Evolutionary conservation across 2,888 invertebrate genomes (phyloP).

Genomic region (Drosophila histrio): DNA sequence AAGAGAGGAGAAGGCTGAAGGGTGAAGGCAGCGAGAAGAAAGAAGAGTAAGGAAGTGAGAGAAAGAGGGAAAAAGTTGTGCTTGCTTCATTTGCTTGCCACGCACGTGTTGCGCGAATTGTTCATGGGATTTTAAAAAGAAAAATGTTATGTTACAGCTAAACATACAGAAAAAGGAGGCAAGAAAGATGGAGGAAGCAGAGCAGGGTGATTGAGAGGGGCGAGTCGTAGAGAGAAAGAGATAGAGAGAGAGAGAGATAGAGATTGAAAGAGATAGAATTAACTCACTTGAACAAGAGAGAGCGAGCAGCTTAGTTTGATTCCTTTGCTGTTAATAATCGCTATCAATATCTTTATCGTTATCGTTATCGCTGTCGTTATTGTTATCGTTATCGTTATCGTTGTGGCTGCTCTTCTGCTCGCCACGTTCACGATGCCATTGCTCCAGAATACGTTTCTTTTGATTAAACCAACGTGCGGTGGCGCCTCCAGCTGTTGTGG

Average conservation of each 20-base stretch:
- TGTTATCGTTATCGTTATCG: not conserved
- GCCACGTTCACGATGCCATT: conserved; percentile 28
- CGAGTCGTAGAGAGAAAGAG: not conserved
- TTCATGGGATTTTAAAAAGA: conserved; percentile 58
- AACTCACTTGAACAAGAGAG: not conserved
- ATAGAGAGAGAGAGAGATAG: not conserved
- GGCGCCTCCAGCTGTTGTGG: not conserved
- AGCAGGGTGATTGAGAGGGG: not conserved
- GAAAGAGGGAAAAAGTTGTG: not conserved
- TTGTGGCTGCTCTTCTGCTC: not conserved
- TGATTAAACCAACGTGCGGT: conserved; percentile 12
- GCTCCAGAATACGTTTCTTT: conserved; percentile 44
- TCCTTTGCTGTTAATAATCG: not conserved
- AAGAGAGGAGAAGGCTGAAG: not conserved
- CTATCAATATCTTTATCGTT: not conserved
- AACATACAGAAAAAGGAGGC: not conserved
- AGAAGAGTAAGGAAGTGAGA: not conserved
- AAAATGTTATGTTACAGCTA: conserved; percentile 37
- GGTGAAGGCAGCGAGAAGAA: not conserved
- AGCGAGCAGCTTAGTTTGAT: too few species aligned
- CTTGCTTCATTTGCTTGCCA: conserved; percentile 52
- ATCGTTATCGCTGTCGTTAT: not conserved
- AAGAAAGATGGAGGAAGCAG: not conserved
- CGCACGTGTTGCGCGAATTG: conserved; percentile 65
- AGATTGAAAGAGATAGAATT: not conserved